phyloP scores from a whole-genome alignment of 2,797 vertebrate species.

The Mareca strepera region DNA sequence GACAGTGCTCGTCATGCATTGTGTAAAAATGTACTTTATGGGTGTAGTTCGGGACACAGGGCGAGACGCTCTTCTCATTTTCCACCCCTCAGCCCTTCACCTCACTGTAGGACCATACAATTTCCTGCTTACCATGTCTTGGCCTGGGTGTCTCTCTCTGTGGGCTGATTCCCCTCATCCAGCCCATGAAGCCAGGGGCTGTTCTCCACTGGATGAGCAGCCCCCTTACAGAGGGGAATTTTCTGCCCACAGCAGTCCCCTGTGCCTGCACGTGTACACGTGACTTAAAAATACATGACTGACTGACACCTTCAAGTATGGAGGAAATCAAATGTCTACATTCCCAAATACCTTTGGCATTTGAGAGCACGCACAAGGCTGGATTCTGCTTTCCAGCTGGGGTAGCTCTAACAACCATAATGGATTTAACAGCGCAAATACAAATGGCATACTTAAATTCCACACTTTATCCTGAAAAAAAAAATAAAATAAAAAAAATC shows the following conservation, averaged over 20 bases:
- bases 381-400: slow-evolving; percentile 45
- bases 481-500: neutral
- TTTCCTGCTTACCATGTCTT: neutral
- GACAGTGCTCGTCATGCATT: neutral
- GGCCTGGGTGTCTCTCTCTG: neutral
- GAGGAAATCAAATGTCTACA: slow-evolving; percentile 38
- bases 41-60: neutral
- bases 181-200: neutral
- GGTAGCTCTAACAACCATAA: slow-evolving; percentile 1
- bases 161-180: neutral
- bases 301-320: neutral
- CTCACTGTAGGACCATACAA: neutral
- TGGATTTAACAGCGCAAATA: slow-evolving; percentile 41
- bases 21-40: neutral
- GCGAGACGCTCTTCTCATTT: neutral
- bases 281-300: slow-evolving; percentile 28
- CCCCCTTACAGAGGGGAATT: neutral
- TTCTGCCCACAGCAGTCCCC: neutral
- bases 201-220: neutral
- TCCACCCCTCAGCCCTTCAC: neutral
- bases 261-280: neutral
- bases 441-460: neutral
- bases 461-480: neutral
- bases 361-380: neutral
- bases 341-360: slow-evolving; percentile 40